A percentile compares a stretch with the other conserved stretches of the same genome.
phyloP scores from a whole-genome alignment of 2,888 invertebrate species.

The Tuta absoluta region DNA sequence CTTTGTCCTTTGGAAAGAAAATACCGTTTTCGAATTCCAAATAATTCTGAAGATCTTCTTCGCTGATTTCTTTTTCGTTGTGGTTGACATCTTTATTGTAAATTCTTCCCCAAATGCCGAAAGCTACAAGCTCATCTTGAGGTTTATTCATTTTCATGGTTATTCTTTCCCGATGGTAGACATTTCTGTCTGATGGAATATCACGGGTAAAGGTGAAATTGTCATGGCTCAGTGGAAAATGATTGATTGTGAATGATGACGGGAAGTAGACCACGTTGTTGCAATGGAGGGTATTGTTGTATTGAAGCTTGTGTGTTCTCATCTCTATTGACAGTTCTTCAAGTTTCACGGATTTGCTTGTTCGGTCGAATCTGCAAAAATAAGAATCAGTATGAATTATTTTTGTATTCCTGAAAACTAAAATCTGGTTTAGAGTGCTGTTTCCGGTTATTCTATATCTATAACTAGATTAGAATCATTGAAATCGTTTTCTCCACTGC shows the following conservation, averaged over 20 bases:
- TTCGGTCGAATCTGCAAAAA: slow-evolving; percentile 67
- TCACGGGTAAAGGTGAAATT: slow-evolving; percentile 53
- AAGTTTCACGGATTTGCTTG: slow-evolving; percentile 62
- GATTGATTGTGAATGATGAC: slow-evolving; percentile 69
- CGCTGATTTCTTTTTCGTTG: slow-evolving; percentile 42
- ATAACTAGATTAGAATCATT: no score
- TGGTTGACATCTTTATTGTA: slow-evolving; percentile 72
- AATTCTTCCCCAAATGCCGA: slow-evolving; percentile 72
- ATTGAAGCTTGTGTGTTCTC: slow-evolving; percentile 56
- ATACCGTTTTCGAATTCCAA: slow-evolving; percentile 55
- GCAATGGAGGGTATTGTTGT: slow-evolving; percentile 59
- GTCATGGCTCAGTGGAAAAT: slow-evolving; percentile 67
- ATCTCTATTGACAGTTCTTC: slow-evolving; percentile 71
- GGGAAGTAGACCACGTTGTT: slow-evolving; percentile 75
- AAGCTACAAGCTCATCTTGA: slow-evolving; percentile 69
- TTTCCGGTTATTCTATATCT: no score
- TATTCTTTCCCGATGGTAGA: slow-evolving; percentile 42
- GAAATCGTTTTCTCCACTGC: no score
- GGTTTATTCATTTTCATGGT: slow-evolving; percentile 55
- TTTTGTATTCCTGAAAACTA: no score
- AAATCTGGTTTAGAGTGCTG: no score
- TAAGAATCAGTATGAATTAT: background rate
- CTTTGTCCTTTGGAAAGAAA: slow-evolving; percentile 36
- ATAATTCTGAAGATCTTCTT: slow-evolving; percentile 52
- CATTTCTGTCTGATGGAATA: slow-evolving; percentile 25